Evolutionary conservation across 2,888 invertebrate species (phyloP).

Genomic region (Diarsia brunnea): DNA sequence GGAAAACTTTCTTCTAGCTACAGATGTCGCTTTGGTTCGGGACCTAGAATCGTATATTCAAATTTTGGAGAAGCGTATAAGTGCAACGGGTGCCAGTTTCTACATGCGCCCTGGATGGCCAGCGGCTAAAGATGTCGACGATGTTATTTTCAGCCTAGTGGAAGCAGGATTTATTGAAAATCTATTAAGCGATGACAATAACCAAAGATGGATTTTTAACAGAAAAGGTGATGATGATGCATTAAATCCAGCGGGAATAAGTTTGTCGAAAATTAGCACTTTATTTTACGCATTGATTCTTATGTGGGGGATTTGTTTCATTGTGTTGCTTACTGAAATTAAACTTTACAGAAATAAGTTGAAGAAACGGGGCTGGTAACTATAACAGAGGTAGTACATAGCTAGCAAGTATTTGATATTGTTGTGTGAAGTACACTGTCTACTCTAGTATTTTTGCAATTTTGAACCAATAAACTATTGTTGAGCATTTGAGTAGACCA

Average conservation of each 20-base stretch:
- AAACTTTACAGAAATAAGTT: conserved; percentile 49
- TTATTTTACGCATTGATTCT: conserved; percentile 75
- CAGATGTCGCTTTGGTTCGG: conserved; percentile 62
- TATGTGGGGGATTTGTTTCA: conserved; percentile 68
- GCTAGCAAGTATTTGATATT: neutral
- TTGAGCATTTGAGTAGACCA: too few relatives aligned
- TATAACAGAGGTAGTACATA: too few relatives aligned
- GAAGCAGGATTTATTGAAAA: conserved; percentile 74
- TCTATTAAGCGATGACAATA: conserved; percentile 50
- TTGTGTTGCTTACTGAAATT: conserved; percentile 74
- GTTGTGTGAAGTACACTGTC: neutral
- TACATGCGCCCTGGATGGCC: conserved; percentile 81
- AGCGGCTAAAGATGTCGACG: conserved; percentile 68
- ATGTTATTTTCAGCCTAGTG: conserved; percentile 63
- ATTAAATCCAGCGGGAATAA: conserved; percentile 60
- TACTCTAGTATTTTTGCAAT: conserved; percentile 1
- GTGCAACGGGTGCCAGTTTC: conserved; percentile 67
- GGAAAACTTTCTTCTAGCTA: conserved; percentile 72
- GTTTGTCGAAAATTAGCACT: conserved; percentile 69
- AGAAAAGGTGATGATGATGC: conserved; percentile 21
- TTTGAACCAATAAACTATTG: conserved; percentile 27
- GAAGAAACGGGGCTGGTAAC: neutral
- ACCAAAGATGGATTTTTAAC: conserved; percentile 39
- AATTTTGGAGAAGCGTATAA: conserved; percentile 70
- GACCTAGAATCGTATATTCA: conserved; percentile 69